These are phyloP conservation scores for Aradophagus sp. DNA, from an alignment of 1,140 invertebrate species.

Conservation along the genomic window DNA sequence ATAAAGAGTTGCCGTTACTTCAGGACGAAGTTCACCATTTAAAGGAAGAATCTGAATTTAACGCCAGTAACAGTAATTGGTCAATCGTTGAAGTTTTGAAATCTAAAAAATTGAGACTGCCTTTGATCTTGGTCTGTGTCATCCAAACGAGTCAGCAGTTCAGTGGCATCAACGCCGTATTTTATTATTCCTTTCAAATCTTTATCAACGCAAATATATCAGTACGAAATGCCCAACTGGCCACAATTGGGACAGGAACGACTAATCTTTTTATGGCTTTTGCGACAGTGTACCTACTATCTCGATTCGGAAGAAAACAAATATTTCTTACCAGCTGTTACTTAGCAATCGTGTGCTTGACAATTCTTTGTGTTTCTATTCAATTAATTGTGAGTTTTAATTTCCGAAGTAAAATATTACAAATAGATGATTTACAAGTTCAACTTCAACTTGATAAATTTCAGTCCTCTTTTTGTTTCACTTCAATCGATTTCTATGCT, in stretches of 20 bases:
- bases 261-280: too few species aligned
- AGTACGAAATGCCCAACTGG: neutral
- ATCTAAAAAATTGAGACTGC: conserved; percentile 77
- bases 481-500: too few species aligned
- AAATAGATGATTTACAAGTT: too few species aligned
- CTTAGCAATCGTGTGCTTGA: too few species aligned
- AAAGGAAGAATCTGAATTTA: conserved; percentile 71
- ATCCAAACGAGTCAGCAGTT: conserved; percentile 89
- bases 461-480: conserved; percentile 1
- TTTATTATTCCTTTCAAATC: conserved; percentile 83
- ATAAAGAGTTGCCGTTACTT: conserved; percentile 59
- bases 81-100: conserved; percentile 75
- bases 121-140: conserved; percentile 82
- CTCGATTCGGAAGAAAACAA: too few species aligned
- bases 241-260: too few species aligned
- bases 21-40: conserved; percentile 69
- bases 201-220: conserved; percentile 9
- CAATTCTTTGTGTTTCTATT: too few species aligned
- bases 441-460: neutral
- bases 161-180: conserved; percentile 82
- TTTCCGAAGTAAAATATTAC: too few species aligned
- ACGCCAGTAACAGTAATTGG: conserved; percentile 69
- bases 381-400: too few species aligned
- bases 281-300: too few species aligned
- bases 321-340: too few species aligned